These are phyloP conservation scores for Drosophila lowei DNA, from an alignment of 1,140 invertebrate species.

Conservation along the genomic window DNA sequence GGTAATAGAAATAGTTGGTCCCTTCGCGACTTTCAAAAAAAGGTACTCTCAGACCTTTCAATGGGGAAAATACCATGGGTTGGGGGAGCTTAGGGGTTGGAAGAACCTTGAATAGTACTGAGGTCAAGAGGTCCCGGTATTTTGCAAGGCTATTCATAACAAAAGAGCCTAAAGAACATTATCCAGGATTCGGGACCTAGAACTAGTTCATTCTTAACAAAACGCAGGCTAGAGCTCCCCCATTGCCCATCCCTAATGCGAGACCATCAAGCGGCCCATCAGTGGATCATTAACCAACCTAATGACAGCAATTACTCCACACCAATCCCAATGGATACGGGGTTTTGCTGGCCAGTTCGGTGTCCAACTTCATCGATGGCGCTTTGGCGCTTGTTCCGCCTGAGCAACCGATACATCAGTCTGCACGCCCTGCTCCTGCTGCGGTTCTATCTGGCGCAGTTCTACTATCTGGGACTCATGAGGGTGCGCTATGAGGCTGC, in stretches of 20 bases:
- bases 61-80: background rate
- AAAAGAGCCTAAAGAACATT: background rate
- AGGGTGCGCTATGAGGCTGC: slow-evolving; percentile 35
- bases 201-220: background rate
- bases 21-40: background rate
- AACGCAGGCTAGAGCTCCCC: too few species aligned
- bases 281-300: slow-evolving; percentile 10
- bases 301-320: slow-evolving; percentile 13
- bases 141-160: too few species aligned
- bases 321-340: background rate
- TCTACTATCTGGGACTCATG: slow-evolving; percentile 42
- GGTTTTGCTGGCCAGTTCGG: background rate
- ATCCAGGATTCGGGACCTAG: too few species aligned
- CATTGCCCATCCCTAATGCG: background rate
- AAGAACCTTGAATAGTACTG: too few species aligned
- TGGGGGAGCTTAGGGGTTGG: too few species aligned
- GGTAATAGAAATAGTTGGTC: background rate
- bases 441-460: slow-evolving; percentile 54
- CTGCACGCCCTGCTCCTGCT: slow-evolving; percentile 45
- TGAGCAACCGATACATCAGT: slow-evolving; percentile 49
- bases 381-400: slow-evolving; percentile 34
- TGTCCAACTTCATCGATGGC: slow-evolving; percentile 27
- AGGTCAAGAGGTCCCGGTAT: too few species aligned
- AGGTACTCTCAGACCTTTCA: background rate
- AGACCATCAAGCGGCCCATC: background rate